Conservation (phyloP, 2,797 vertebrate species). For the Sebastes baramenuke region DNA sequence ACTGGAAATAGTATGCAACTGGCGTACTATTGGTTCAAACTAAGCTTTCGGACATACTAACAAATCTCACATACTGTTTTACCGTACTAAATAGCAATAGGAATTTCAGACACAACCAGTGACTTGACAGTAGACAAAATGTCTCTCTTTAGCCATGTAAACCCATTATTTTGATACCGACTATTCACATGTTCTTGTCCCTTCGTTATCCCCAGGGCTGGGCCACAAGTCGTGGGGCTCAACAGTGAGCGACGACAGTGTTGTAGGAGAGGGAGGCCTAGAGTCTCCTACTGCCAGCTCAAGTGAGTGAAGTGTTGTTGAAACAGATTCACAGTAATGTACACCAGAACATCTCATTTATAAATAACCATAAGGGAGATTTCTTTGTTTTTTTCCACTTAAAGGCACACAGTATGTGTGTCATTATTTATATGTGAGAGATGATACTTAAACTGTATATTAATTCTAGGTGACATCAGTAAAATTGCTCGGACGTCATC, state of each 20-base stretch:
- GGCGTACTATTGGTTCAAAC: neutral
- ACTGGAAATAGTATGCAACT: neutral
- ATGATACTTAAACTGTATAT: neutral
- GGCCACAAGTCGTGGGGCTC: slow-evolving; percentile 95
- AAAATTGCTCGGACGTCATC: slow-evolving; percentile 86
- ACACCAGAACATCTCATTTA: neutral
- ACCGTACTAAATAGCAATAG: neutral
- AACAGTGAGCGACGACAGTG: slow-evolving; percentile 84
- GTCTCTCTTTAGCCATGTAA: neutral
- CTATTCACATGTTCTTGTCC: neutral
- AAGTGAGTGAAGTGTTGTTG: slow-evolving; percentile 70
- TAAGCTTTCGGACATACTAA: neutral
- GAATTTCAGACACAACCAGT: neutral
- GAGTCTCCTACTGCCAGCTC: slow-evolving; percentile 80
- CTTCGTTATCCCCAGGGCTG: slow-evolving; percentile 78
- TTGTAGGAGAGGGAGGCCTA: slow-evolving; percentile 75
- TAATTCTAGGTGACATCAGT: slow-evolving; percentile 83
- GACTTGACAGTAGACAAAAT: neutral
- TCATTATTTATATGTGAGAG: neutral
- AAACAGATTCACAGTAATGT: neutral
- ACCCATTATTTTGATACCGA: neutral
- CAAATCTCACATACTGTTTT: neutral
- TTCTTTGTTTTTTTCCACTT: neutral
- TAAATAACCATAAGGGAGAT: neutral
- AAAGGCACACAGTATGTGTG: neutral